Conservation (phyloP, 2,797 vertebrate genomes). For the Coreius guichenoti region DNA sequence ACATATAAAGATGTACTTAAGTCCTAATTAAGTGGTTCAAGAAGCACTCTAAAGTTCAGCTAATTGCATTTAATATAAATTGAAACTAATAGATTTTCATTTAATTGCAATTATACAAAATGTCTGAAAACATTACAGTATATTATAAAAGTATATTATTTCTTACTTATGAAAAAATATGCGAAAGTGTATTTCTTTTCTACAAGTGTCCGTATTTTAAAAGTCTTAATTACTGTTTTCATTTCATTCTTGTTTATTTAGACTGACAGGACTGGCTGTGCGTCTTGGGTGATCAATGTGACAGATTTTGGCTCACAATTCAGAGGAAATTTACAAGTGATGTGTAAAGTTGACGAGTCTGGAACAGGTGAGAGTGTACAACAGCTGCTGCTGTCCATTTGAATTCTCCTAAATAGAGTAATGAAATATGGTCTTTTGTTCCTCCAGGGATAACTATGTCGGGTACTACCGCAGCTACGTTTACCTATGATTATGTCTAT, state of each 20-base stretch:
- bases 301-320: slow-evolving; percentile 61
- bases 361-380: slow-evolving; percentile 76
- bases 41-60: background rate
- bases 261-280: slow-evolving; percentile 81
- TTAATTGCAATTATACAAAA: background rate
- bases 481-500: slow-evolving; percentile 53
- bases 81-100: background rate
- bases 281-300: slow-evolving; percentile 68
- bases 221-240: background rate
- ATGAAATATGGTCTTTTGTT: background rate
- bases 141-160: background rate
- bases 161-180: background rate
- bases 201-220: background rate
- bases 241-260: slow-evolving; percentile 53
- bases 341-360: slow-evolving; percentile 74
- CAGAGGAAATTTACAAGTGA: slow-evolving; percentile 66
- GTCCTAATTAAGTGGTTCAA: no score
- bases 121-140: background rate
- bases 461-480: slow-evolving; percentile 46
- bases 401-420: background rate
- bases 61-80: background rate
- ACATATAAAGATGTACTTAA: no score
- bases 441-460: slow-evolving; percentile 68
- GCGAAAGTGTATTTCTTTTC: background rate
- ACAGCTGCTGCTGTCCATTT: background rate